These are phyloP conservation scores for Eclectus roratus DNA, from an alignment of 2,113 vertebrate species.

Conservation along the genomic window DNA sequence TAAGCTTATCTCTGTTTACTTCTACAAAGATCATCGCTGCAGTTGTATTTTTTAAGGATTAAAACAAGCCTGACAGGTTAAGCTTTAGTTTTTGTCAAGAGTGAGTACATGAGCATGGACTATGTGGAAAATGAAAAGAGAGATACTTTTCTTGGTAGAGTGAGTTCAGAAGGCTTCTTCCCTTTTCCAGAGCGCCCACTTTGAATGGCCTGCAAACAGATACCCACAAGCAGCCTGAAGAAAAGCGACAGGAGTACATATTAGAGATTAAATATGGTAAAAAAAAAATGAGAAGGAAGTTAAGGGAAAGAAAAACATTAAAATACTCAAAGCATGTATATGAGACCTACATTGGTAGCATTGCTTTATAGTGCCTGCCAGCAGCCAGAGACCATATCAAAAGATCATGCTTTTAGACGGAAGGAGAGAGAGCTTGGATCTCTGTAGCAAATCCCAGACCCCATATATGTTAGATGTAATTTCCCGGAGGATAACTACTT, in stretches of 20 bases:
- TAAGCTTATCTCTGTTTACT: conserved; percentile 36
- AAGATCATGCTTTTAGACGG: neutral
- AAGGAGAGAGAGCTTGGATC: neutral
- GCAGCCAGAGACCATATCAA: neutral
- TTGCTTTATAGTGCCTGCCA: neutral
- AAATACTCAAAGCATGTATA: neutral
- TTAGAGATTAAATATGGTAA: neutral
- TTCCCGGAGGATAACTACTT: neutral
- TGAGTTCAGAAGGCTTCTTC: neutral
- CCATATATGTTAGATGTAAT: neutral
- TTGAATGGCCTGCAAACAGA: neutral
- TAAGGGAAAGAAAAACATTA: neutral
- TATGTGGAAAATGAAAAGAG: neutral
- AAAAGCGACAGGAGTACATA: neutral
- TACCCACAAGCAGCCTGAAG: neutral
- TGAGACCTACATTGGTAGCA: neutral
- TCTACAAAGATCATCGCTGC: neutral
- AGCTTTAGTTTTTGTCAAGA: conserved; percentile 9
- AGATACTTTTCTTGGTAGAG: neutral
- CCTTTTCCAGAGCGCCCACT: neutral
- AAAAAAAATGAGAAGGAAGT: neutral
- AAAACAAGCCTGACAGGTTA: neutral
- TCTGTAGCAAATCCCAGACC: neutral
- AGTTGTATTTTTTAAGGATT: conserved; percentile 36
- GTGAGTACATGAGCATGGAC: neutral